phyloP scores from a whole-genome alignment of 2,797 vertebrate genomes.

The Ptychadena robeensis region DNA sequence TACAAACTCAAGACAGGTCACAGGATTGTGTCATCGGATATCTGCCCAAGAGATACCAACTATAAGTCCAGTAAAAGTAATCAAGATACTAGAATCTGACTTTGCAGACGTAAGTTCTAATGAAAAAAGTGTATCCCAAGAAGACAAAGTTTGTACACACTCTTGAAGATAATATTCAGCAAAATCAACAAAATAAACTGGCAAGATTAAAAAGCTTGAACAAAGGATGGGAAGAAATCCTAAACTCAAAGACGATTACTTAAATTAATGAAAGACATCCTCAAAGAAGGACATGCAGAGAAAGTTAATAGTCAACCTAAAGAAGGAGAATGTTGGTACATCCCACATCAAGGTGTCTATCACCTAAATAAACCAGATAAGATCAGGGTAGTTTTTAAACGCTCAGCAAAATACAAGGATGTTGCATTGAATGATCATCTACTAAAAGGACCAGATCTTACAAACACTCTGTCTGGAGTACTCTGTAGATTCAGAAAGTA shows the following conservation, averaged over 20 bases:
- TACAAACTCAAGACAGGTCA: too few species aligned
- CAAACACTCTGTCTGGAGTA: neutral
- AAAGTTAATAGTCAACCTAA: neutral
- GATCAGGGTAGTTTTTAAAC: constrained; percentile 38
- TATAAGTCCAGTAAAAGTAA: too few species aligned
- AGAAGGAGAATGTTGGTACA: constrained; percentile 43
- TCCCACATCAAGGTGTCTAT: constrained; percentile 56
- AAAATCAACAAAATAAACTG: neutral
- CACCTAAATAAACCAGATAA: constrained; percentile 45
- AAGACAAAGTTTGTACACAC: too few species aligned
- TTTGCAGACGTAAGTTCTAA: too few species aligned
- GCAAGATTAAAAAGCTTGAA: neutral
- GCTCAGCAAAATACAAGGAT: neutral
- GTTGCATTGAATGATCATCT: constrained; percentile 5
- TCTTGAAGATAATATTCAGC: neutral
- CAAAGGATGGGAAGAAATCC: neutral
- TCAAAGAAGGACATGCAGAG: neutral
- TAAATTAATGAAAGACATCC: constrained; percentile 11
- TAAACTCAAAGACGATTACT: neutral
- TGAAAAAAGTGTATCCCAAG: too few species aligned
- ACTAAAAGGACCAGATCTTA: constrained; percentile 8
- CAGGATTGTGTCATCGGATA: too few species aligned
- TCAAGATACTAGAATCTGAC: too few species aligned
- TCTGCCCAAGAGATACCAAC: too few species aligned
- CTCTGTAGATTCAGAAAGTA: constrained; percentile 54